Conservation (phyloP, 2,113 vertebrate genomes). For the Nycticebus coucang region DNA sequence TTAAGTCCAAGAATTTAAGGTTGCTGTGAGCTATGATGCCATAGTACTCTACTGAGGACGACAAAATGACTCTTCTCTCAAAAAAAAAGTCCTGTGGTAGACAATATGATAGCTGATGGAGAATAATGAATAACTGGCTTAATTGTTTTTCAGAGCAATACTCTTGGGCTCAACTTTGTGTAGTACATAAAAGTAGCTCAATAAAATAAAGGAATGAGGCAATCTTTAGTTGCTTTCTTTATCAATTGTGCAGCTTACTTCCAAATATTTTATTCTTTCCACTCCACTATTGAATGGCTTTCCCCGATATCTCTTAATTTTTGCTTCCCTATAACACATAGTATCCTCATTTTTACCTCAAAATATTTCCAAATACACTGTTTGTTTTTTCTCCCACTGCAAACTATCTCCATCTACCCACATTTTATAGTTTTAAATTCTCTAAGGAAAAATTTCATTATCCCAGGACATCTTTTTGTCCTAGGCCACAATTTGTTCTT, state of each 20-base stretch:
- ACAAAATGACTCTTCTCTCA: too few relatives aligned
- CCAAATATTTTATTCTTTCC: background rate
- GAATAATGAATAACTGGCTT: background rate
- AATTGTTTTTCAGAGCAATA: background rate
- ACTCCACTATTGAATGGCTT: background rate
- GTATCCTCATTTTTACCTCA: background rate
- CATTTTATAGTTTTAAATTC: constrained; percentile 5
- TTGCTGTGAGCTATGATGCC: too few relatives aligned
- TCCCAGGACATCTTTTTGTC: background rate
- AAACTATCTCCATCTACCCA: background rate
- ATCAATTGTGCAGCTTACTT: constrained; percentile 12
- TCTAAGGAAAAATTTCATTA: background rate
- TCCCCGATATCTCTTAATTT: background rate
- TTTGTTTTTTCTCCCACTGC: background rate
- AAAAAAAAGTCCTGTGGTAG: background rate
- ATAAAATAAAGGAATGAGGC: background rate
- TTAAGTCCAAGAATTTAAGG: too few relatives aligned
- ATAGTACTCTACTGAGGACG: too few relatives aligned
- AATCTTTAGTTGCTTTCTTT: background rate
- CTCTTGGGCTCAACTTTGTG: background rate
- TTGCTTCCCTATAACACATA: background rate
- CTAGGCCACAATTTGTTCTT: background rate
- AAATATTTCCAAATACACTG: background rate
- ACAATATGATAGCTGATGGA: background rate
- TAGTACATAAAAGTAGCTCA: background rate